These are phyloP conservation scores for Acyrthosiphon pisum DNA, from an alignment of 1,140 invertebrate species.

Conservation along the genomic window DNA sequence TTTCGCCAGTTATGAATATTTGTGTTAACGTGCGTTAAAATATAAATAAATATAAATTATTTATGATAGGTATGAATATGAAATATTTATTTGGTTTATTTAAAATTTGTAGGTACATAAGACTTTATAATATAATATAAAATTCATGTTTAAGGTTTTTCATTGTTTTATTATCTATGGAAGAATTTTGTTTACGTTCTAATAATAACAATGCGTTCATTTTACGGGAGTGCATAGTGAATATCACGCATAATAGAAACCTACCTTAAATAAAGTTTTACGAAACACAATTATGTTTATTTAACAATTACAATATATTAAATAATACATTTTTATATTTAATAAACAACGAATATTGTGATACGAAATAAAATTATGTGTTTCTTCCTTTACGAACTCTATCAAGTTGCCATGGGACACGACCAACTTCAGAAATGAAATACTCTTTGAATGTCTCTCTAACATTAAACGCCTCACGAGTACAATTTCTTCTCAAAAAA, in stretches of 20 bases:
- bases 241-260: constrained; percentile 2
- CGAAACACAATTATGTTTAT: neutral
- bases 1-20: neutral
- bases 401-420: too few species aligned
- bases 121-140: neutral
- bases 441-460: too few species aligned
- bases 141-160: neutral
- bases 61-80: constrained; percentile 4
- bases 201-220: neutral
- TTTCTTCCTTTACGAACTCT: too few species aligned
- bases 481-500: too few species aligned
- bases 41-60: constrained; percentile 12
- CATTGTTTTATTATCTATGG: neutral
- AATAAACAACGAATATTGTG: too few species aligned
- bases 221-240: neutral
- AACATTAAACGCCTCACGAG: too few species aligned
- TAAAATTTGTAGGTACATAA: constrained; percentile 3
- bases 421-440: too few species aligned
- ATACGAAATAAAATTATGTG: too few species aligned
- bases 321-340: too few species aligned
- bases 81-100: neutral
- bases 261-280: neutral
- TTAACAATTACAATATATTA: constrained; percentile 15
- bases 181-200: neutral
- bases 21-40: neutral